Percentiles rank a stretch among this genome's conserved stretches.
These are phyloP conservation scores for Vulpes vulpes DNA, from an alignment of 2,113 vertebrate species.

Conservation along the genomic window DNA sequence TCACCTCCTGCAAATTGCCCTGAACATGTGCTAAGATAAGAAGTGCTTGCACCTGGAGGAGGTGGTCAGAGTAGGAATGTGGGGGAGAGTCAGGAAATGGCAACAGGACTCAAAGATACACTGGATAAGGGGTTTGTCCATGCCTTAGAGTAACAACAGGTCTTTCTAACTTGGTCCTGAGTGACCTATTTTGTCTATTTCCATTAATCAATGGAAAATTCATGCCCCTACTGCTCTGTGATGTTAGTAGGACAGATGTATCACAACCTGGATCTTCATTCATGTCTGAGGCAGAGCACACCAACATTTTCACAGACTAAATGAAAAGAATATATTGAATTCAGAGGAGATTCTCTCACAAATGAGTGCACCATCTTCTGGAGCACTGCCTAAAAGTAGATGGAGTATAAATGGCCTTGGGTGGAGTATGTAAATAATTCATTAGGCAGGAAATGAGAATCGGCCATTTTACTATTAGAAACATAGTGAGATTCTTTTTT, in stretches of 20 bases:
- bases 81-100: not conserved
- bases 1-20: not conserved
- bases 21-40: not conserved
- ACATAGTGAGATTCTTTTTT: slow-evolving; percentile 43
- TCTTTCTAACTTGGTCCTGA: not conserved
- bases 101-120: not conserved
- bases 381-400: not conserved
- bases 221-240: not conserved
- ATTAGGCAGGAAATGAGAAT: slow-evolving; percentile 71
- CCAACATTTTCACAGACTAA: slow-evolving; percentile 13
- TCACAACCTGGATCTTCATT: not conserved
- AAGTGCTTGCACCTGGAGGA: not conserved
- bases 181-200: not conserved
- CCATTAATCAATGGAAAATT: not conserved
- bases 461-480: slow-evolving; percentile 29
- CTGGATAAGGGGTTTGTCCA: not conserved
- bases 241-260: not conserved
- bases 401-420: slow-evolving; percentile 44
- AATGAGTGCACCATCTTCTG: not conserved
- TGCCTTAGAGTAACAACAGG: not conserved
- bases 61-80: not conserved
- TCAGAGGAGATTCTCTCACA: slow-evolving; percentile 30
- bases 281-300: not conserved
- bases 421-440: slow-evolving; percentile 71
- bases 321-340: slow-evolving; percentile 10